These are phyloP conservation scores for Morone chrysops DNA, from an alignment of 2,113 vertebrate genomes.

Conservation along the genomic window DNA sequence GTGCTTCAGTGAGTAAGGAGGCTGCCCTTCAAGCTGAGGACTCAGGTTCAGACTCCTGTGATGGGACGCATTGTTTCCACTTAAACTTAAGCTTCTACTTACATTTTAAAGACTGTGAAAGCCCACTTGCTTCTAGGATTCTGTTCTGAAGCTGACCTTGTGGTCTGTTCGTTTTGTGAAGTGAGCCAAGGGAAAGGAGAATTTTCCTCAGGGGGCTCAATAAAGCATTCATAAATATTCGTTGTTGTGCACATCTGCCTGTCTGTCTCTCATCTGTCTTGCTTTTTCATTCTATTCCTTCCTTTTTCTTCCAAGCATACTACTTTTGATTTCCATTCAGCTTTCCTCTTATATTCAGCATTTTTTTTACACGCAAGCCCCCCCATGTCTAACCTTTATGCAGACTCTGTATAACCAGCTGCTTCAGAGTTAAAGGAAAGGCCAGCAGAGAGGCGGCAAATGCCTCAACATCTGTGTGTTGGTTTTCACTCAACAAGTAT, in stretches of 20 bases:
- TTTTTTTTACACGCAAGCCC: conserved; percentile 12
- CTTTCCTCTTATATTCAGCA: conserved; percentile 7
- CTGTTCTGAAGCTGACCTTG: conserved; percentile 39
- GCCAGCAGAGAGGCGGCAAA: conserved; percentile 77
- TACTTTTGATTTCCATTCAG: conserved; percentile 26
- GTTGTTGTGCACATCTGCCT: conserved; percentile 57
- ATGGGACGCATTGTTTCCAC: not conserved
- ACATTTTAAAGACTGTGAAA: conserved; percentile 43
- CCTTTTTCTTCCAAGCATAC: accelerated
- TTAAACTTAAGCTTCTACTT: conserved; percentile 37
- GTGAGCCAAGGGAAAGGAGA: conserved; percentile 38
- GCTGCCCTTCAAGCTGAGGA: conserved; percentile 5
- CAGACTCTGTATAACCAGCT: conserved; percentile 72
- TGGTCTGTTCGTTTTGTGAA: conserved; percentile 38
- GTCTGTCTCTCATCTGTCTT: conserved; percentile 41
- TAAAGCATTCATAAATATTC: conserved; percentile 57
- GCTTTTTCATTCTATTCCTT: conserved; percentile 23
- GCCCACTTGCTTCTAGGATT: conserved; percentile 35
- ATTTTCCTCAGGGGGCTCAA: conserved; percentile 52
- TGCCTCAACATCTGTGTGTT: conserved; percentile 84
- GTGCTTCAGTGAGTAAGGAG: not conserved
- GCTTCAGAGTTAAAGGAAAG: conserved; percentile 73
- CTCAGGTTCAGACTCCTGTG: conserved; percentile 12
- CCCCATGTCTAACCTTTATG: conserved; percentile 36
- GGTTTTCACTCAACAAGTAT: conserved; percentile 82